Base-by-base conservation (phyloP, 2,888 invertebrate genomes). In the Lasioglossum vierecki region DNA sequence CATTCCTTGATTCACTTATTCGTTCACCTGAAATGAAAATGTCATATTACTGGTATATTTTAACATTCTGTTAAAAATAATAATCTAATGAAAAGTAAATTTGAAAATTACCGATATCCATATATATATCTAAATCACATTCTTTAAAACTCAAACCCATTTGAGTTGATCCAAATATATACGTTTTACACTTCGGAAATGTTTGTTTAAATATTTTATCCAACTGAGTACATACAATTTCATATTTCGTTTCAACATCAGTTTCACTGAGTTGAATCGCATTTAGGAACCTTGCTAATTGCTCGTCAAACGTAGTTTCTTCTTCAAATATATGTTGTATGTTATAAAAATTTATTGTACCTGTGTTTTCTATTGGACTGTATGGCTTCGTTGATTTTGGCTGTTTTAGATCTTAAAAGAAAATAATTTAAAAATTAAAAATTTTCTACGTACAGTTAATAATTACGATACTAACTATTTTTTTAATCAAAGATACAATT, bases 51-150 rank as follows among this genome's bases (percentile, higher is more conserved):
- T 60, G 60, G 15, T 39, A 72, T 13, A 76, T 35, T 30, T 68
- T 30, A 18, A 63, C 70, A n/a, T 80, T 63, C 15, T 57, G 5
- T 49, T 26, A 26, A 70, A 46, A 13, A 30, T n/a, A 41, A 49
- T 26, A n/a, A 68, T 26, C 63, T 70, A 66, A 30, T 88, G 86
- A 35, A 91, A 84, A 57, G 82, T 80, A 8, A 30, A 30, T 70
- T 18, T n/a, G 35, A 77, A 73, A 92, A 93, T 88, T 92, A 91
- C 96, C 95, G 35, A 96, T 94, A 79, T 95, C 94, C 49, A 97
- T 94, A 94, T 96, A 97, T 91, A 97, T 96, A 94, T 98, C 98
- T 15, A 98, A 96, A 95, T 98, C 98, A 92, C 97, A 97, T 44
- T 95, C 96, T 92, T 96, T 96, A 82, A 97, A 96, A 73, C 97